Evolutionary conservation across 2,888 invertebrate species (phyloP).

Genomic region (Ectobius pallidus): DNA sequence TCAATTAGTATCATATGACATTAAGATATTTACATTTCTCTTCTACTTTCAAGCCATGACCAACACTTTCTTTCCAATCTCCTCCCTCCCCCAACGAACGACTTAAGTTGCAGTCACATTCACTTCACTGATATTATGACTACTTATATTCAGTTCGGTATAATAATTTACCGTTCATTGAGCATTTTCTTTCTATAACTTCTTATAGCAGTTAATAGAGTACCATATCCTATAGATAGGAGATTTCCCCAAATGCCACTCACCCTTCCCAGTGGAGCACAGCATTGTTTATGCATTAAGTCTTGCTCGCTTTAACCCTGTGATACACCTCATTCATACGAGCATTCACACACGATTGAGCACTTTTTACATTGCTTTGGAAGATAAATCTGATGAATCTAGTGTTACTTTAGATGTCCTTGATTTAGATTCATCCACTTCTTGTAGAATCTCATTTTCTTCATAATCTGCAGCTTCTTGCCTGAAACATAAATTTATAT

Average conservation of each 20-base stretch:
- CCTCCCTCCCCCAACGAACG: too few species aligned
- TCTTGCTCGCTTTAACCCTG: neutral
- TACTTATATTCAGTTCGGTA: too few species aligned
- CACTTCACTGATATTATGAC: too few species aligned
- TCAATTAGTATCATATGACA: too few species aligned
- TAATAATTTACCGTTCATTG: too few species aligned
- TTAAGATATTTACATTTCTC: too few species aligned
- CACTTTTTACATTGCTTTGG: constrained; percentile 34
- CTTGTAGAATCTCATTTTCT: constrained; percentile 18
- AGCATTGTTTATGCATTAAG: neutral
- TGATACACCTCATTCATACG: neutral
- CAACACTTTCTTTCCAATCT: too few species aligned
- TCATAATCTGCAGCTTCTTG: constrained; percentile 31
- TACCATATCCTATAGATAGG: too few species aligned
- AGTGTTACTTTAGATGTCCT: constrained; percentile 40
- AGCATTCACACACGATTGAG: constrained; percentile 5
- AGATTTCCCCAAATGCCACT: neutral
- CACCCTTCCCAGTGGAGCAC: neutral
- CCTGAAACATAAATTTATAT: constrained; percentile 32
- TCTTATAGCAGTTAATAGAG: too few species aligned
- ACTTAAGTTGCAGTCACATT: too few species aligned
- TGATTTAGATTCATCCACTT: constrained; percentile 16
- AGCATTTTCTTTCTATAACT: too few species aligned
- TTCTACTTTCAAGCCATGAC: too few species aligned
- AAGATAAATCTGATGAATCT: constrained; percentile 32